Evolutionary conservation across 1,140 invertebrate genomes (phyloP).

Genomic region (Macrotrachela quadricornifera): DNA sequence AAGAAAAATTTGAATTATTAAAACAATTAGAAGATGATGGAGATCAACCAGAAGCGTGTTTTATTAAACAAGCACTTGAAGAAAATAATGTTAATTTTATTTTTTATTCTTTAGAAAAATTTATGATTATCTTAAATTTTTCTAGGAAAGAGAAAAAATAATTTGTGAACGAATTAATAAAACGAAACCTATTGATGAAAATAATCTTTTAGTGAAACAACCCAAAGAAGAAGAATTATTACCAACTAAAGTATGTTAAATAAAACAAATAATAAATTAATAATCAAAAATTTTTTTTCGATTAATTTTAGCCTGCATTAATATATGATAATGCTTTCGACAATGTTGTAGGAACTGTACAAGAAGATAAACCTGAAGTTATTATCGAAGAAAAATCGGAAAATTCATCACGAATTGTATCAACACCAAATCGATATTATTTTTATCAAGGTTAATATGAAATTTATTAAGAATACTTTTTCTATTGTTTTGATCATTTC

Average conservation of each 20-base stretch:
- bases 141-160: background rate
- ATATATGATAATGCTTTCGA: too few relatives aligned
- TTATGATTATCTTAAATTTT: slow-evolving; percentile 8
- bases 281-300: too few relatives aligned
- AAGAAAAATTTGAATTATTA: slow-evolving; percentile 47
- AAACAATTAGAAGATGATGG: slow-evolving; percentile 38
- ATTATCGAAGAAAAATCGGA: too few relatives aligned
- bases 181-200: background rate
- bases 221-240: background rate
- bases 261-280: too few relatives aligned
- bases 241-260: background rate
- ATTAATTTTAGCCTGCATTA: too few relatives aligned
- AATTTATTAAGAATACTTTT: too few relatives aligned
- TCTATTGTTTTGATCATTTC: too few relatives aligned
- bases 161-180: background rate
- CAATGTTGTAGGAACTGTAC: too few relatives aligned
- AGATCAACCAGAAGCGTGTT: slow-evolving; percentile 55
- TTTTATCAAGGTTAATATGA: too few relatives aligned
- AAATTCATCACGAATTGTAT: too few relatives aligned
- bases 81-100: slow-evolving; percentile 34
- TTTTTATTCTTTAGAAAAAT: slow-evolving; percentile 10
- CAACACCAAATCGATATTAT: too few relatives aligned
- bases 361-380: too few relatives aligned
- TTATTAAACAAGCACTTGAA: slow-evolving; percentile 54
- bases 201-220: background rate